Evolutionary conservation across 2,888 invertebrate species (phyloP).

Genomic region (Hydriomena furcata): DNA sequence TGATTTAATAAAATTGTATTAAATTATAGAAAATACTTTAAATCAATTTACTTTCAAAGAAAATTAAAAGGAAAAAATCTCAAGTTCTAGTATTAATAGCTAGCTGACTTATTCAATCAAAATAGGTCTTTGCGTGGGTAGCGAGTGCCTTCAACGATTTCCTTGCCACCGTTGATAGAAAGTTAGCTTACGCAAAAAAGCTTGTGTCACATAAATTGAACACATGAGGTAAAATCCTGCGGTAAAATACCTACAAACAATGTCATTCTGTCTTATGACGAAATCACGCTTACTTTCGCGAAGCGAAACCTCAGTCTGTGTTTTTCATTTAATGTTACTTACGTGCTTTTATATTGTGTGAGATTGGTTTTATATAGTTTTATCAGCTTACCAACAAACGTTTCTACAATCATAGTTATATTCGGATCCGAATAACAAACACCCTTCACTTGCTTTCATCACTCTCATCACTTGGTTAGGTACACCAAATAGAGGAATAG

Average conservation of each 20-base stretch:
- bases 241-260: constrained; percentile 28
- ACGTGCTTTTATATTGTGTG: constrained; percentile 6
- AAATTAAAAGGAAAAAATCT: not conserved
- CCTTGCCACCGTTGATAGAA: constrained; percentile 40
- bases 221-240: constrained; percentile 38
- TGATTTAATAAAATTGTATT: no score
- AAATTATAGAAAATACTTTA: not conserved
- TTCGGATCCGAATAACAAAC: constrained; percentile 29
- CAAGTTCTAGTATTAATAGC: constrained; percentile 1
- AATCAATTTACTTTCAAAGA: not conserved
- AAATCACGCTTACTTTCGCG: constrained; percentile 33
- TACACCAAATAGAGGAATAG: not conserved
- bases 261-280: constrained; percentile 29
- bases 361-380: constrained; percentile 4
- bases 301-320: constrained; percentile 19
- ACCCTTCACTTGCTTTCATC: constrained; percentile 14
- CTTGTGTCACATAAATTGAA: constrained; percentile 48
- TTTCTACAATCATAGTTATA: not conserved
- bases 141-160: constrained; percentile 32
- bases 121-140: constrained; percentile 29
- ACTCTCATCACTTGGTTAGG: not conserved
- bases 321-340: constrained; percentile 11
- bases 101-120: constrained; percentile 28
- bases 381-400: constrained; percentile 3
- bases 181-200: constrained; percentile 42